Conservation (phyloP, 1,140 invertebrate genomes). For the Tetramorium parvispinum region DNA sequence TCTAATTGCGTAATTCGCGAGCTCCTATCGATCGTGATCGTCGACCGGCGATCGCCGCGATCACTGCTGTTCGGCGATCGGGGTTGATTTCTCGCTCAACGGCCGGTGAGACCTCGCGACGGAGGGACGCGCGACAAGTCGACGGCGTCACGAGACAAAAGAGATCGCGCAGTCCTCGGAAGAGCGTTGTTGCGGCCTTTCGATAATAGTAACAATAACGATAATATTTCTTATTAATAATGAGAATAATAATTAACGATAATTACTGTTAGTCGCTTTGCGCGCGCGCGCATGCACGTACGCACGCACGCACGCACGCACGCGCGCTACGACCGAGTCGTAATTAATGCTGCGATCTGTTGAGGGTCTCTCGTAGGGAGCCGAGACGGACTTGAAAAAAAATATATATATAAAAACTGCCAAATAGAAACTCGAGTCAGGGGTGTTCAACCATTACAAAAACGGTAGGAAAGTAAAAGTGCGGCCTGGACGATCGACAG, state of each 20-base stretch:
- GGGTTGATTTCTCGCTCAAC: neutral
- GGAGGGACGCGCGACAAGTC: conserved; percentile 20
- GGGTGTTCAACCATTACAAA: conserved; percentile 67
- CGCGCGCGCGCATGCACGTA: conserved; percentile 39
- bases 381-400: conserved; percentile 76
- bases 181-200: conserved; percentile 72
- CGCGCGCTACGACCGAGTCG: conserved; percentile 56
- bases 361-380: conserved; percentile 60
- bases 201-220: conserved; percentile 66
- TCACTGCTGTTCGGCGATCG: neutral
- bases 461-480: conserved; percentile 36
- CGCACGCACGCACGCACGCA: conserved; percentile 37
- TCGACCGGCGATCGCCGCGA: neutral
- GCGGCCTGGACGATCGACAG: conserved; percentile 35
- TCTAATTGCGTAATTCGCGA: conserved; percentile 10
- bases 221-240: conserved; percentile 63
- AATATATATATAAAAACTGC: conserved; percentile 75
- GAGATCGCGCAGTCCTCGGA: conserved; percentile 58
- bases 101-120: conserved; percentile 40
- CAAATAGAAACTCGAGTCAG: conserved; percentile 78
- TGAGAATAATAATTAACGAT: conserved; percentile 60
- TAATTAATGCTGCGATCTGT: conserved; percentile 43
- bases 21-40: conserved; percentile 16
- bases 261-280: conserved; percentile 65
- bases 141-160: conserved; percentile 42